Percentiles rank a stretch among this genome's conserved stretches.
Evolutionary conservation across 2,113 vertebrate genomes (phyloP).

Genomic region (Conger conger): DNA sequence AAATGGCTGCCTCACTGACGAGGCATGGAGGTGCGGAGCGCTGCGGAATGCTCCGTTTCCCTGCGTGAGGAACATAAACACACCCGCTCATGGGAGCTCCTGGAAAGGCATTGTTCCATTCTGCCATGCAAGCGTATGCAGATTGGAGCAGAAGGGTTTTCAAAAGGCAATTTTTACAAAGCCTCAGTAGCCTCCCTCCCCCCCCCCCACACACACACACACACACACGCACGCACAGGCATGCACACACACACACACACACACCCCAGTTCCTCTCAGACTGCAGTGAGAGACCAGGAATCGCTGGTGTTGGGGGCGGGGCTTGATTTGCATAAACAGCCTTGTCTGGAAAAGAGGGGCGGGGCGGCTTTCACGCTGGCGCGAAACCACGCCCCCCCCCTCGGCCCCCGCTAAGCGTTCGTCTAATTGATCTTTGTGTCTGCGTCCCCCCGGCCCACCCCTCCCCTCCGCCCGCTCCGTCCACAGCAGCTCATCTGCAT

Average conservation of each 20-base stretch:
- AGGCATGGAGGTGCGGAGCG: neutral
- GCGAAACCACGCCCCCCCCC: neutral
- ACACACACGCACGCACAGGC: too few relatives aligned
- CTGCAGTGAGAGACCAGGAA: neutral
- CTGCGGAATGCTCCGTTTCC: neutral
- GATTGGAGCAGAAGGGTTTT: neutral
- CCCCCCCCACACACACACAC: too few relatives aligned
- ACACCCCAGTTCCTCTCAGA: neutral
- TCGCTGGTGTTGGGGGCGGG: neutral
- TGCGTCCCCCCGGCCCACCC: slow-evolving; percentile 71
- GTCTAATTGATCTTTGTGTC: slow-evolving; percentile 76
- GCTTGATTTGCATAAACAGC: neutral
- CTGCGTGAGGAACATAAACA: neutral
- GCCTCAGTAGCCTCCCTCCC: neutral
- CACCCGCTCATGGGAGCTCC: neutral
- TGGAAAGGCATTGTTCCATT: neutral
- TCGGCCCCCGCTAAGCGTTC: neutral
- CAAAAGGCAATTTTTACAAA: neutral
- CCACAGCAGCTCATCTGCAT: slow-evolving; percentile 84
- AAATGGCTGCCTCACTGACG: neutral
- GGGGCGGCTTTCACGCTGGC: neutral
- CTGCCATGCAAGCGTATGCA: neutral
- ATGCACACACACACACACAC: too few relatives aligned
- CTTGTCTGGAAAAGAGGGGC: neutral
- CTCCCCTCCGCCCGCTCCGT: too few relatives aligned